Percentiles rank a stretch among this genome's conserved stretches.
These are phyloP conservation scores for Cantharis rustica DNA, from an alignment of 2,888 invertebrate species.

Conservation along the genomic window DNA sequence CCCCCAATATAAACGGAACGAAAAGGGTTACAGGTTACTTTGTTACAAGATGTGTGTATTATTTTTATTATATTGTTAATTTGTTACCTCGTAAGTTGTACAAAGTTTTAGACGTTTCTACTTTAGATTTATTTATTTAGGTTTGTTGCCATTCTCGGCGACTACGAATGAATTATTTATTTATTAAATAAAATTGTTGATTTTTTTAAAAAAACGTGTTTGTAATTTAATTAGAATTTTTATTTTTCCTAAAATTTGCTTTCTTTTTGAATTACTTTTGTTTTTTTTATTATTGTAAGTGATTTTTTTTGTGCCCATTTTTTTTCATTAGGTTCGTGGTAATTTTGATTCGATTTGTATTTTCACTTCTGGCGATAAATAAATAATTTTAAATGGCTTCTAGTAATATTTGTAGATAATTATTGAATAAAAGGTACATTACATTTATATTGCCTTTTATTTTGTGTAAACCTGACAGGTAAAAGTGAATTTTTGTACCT, in stretches of 20 bases:
- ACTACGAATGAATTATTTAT: neutral
- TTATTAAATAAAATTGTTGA: neutral
- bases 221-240: neutral
- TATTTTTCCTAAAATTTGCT: neutral
- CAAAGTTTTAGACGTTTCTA: neutral
- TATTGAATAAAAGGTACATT: neutral
- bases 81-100: neutral
- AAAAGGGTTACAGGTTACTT: neutral
- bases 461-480: neutral
- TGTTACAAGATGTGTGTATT: neutral
- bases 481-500: too few relatives aligned
- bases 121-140: neutral
- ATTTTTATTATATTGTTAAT: neutral
- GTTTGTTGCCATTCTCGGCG: neutral
- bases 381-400: neutral
- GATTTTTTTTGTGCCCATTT: neutral
- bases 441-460: neutral
- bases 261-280: neutral
- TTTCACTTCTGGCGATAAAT: neutral
- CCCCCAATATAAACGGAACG: neutral
- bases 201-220: neutral
- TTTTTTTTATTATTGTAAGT: neutral
- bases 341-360: neutral
- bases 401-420: neutral
- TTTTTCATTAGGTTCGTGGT: neutral